Conservation (phyloP, 1,140 invertebrate species). For the Camponotus floridanus region DNA sequence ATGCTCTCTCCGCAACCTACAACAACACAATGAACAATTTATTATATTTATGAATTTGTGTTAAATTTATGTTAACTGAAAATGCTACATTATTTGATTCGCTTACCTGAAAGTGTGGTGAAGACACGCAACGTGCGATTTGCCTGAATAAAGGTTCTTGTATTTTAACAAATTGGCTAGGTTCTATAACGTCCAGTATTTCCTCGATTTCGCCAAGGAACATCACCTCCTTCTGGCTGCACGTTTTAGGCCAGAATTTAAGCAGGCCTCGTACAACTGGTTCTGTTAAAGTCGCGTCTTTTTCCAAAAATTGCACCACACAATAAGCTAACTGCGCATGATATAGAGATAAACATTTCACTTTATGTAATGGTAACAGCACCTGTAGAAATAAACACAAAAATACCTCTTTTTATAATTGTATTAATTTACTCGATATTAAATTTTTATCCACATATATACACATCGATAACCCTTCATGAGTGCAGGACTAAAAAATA, state of each 20-base stretch:
- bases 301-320: constrained; percentile 99
- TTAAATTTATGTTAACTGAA: not conserved
- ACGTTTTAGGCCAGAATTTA: constrained; percentile 99
- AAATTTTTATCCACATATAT: too few relatives aligned
- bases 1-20: constrained; percentile 98
- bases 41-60: not conserved
- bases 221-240: constrained; percentile 99
- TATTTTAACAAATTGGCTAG: constrained; percentile 98
- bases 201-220: constrained; percentile 99
- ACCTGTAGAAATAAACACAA: constrained; percentile 87
- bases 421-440: not conserved
- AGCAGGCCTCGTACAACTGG: constrained; percentile 98
- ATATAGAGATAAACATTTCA: constrained; percentile 96
- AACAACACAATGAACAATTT: constrained; percentile 78
- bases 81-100: not conserved
- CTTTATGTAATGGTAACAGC: constrained; percentile 98
- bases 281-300: constrained; percentile 98
- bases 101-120: constrained; percentile 97
- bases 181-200: constrained; percentile 99
- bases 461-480: too few relatives aligned
- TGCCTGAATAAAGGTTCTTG: constrained; percentile 98
- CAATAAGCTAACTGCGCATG: constrained; percentile 99
- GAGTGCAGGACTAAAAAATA: too few relatives aligned
- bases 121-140: constrained; percentile 99
- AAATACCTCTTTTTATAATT: constrained; percentile 31